Percentiles rank a stretch among this genome's conserved stretches.
These are phyloP conservation scores for Lepidurus packardi DNA, from an alignment of 1,140 invertebrate genomes.

Conservation along the genomic window DNA sequence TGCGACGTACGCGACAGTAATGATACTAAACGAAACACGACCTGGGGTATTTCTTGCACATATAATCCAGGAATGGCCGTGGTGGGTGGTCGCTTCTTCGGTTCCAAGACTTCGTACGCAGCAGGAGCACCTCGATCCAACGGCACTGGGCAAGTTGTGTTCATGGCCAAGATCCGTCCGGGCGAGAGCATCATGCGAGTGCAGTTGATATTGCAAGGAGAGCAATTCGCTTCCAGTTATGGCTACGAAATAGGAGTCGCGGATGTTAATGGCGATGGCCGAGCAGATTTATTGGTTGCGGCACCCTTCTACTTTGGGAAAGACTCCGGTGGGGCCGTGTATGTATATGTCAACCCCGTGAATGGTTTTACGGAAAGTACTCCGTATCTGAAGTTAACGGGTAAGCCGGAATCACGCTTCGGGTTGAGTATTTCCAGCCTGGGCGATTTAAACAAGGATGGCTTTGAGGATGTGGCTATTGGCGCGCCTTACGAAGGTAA, in stretches of 20 bases:
- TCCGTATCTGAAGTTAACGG: constrained; percentile 56
- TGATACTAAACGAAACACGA: neutral
- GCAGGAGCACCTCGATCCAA: constrained; percentile 75
- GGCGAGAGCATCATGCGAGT: constrained; percentile 51
- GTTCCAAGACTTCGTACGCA: constrained; percentile 60
- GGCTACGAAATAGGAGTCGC: constrained; percentile 77
- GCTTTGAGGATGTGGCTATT: constrained; percentile 79
- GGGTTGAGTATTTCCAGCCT: constrained; percentile 77
- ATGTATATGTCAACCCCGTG: constrained; percentile 68
- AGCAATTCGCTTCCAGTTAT: constrained; percentile 81
- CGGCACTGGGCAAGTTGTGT: constrained; percentile 76
- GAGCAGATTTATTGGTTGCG: constrained; percentile 78
- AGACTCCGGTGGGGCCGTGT: constrained; percentile 78
- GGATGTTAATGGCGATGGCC: constrained; percentile 78
- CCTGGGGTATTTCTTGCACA: neutral
- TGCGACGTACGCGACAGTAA: neutral
- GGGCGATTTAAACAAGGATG: constrained; percentile 87
- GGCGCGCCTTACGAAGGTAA: constrained; percentile 84
- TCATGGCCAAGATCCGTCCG: constrained; percentile 60
- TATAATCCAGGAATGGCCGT: constrained; percentile 72
- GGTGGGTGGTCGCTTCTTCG: constrained; percentile 70
- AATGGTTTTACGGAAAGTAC: constrained; percentile 46
- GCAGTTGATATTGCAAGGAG: constrained; percentile 62
- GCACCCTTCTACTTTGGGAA: constrained; percentile 85
- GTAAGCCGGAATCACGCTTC: constrained; percentile 68